Evolutionary conservation across 1,140 invertebrate genomes (phyloP), one percentile per base, ranked within the genome.

Genomic region (Zaprionus inermis): DNA sequence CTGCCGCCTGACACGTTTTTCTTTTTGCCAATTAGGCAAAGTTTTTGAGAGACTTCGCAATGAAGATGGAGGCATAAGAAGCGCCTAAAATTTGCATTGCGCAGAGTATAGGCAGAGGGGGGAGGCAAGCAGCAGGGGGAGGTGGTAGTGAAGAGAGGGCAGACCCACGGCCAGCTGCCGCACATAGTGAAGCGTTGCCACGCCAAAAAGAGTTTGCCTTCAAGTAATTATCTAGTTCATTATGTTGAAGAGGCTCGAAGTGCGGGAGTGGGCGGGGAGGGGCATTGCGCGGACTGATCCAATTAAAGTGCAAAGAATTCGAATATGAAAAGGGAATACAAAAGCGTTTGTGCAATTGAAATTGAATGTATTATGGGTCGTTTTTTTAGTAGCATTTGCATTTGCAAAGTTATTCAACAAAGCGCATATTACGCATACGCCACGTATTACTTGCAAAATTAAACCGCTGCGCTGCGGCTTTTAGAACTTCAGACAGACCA

Each of bases 191-290:
- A 56, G 59, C 72, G 52, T 64, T 36, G 61, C n/a, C 58, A 14
- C 28, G 14, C 20, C 20, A 32, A 36, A 60, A 70, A 52, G 78
- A 80, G 49, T 83, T 75, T 67, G 36, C 68, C 52, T 65, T 64
- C 52, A 67, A 80, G 72, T 89, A 80, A 89, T 78, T 83, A 80
- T 74, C 28, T 70, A 84, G 77, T 89, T 78, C 64, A 89, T 88
- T 88, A 79, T 72, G n/a, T 44, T 16, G 7, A 16, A 44, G 38
- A n/a, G 36, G 36, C 36, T 14, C 12, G 34, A 36, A 12, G 34
- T 5, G 3, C 11, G 34, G 34, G 34, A 0, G 34, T 0, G 34
- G 10, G 16, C 5, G 5, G n/a, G 2, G 38, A 5, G 1, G 38
- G 38, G 1, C 38, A 1, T 32, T 6, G 5, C 30, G 30, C 30